Conservation (phyloP, 2,888 invertebrate species). For the Cylindroiulus punctatus region DNA sequence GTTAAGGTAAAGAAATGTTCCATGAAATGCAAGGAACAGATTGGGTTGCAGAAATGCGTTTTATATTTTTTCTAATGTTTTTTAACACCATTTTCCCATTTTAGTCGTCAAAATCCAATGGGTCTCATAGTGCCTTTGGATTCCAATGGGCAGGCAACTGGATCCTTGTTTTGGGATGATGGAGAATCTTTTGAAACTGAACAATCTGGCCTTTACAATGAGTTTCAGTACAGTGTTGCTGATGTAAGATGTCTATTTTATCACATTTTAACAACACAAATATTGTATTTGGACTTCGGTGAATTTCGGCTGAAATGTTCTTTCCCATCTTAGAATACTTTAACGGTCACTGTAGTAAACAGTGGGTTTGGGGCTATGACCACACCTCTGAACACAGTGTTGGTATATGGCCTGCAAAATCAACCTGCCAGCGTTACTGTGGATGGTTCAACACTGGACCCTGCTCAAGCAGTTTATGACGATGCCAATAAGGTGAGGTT, state of each 20-base stretch:
- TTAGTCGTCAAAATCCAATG: constrained; percentile 60
- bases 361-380: constrained; percentile 48
- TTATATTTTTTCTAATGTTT: too few relatives aligned
- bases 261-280: too few relatives aligned
- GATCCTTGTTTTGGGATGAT: constrained; percentile 63
- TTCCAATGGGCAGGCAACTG: constrained; percentile 60
- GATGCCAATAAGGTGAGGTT: not conserved
- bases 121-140: constrained; percentile 63
- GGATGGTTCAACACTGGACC: constrained; percentile 32
- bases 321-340: constrained; percentile 15
- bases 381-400: constrained; percentile 45
- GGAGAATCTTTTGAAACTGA: constrained; percentile 60
- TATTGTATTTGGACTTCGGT: not conserved
- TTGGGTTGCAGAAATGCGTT: not conserved
- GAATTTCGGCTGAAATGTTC: not conserved
- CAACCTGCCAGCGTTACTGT: constrained; percentile 6
- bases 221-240: constrained; percentile 24
- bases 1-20: constrained; percentile 59
- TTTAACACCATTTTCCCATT: not conserved
- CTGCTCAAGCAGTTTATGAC: constrained; percentile 36
- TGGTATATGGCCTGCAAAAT: not conserved
- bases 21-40: not conserved
- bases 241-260: not conserved
- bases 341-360: constrained; percentile 23
- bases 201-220: constrained; percentile 24